Evolutionary conservation across 2,888 invertebrate genomes (phyloP).

Genomic region (Tipula confusa): DNA sequence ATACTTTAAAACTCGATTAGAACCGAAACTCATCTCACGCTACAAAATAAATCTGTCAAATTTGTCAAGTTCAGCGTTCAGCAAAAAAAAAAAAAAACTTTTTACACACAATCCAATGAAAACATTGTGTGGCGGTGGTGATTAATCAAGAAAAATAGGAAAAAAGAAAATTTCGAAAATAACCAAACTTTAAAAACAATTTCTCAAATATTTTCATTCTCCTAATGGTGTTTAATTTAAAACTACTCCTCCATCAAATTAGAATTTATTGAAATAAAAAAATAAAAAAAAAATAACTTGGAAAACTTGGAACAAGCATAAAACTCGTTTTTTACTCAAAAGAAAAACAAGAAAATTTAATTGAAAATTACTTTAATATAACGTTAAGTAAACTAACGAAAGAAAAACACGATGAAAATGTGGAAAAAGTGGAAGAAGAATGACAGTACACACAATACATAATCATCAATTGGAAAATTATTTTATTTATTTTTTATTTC

Average conservation of each 20-base stretch:
- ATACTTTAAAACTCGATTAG: neutral
- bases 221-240: neutral
- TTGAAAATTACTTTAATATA: neutral
- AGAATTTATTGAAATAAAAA: neutral
- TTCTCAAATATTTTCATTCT: neutral
- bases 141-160: neutral
- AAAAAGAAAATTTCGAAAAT: neutral
- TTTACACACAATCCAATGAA: neutral
- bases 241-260: slow-evolving; percentile 20
- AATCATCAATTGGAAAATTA: neutral
- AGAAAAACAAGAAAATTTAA: slow-evolving; percentile 20
- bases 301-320: neutral
- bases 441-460: neutral
- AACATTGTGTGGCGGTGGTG: neutral
- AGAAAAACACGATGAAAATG: neutral
- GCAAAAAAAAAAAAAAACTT: neutral
- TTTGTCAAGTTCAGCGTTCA: slow-evolving; percentile 3
- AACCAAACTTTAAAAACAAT: neutral
- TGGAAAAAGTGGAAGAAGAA: neutral
- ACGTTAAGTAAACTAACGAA: neutral
- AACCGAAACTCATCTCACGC: neutral
- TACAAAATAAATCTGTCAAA: neutral
- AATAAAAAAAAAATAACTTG: neutral
- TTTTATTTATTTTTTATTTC: no score
- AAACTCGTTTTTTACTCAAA: neutral